Percentiles rank a stretch among this genome's conserved stretches.
Evolutionary conservation across 2,113 vertebrate species (phyloP).

Genomic region (Melanerpes aurifrons): DNA sequence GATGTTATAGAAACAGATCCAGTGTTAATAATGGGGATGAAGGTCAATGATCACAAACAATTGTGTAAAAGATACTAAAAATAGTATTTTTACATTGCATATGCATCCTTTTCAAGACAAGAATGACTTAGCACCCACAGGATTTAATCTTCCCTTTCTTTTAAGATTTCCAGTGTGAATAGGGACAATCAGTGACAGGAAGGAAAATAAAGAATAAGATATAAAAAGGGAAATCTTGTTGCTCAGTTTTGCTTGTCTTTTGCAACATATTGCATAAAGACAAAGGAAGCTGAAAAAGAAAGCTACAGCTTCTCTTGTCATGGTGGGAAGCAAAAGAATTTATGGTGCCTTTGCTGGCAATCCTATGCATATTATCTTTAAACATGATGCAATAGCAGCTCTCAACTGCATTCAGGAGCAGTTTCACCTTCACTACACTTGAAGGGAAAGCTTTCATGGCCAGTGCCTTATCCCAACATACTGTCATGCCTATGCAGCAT

Average conservation of each 20-base stretch:
- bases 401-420: no score
- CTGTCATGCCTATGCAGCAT: no score
- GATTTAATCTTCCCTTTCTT: background rate
- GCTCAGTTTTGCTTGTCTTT: background rate
- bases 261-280: background rate
- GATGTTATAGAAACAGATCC: background rate
- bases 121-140: background rate
- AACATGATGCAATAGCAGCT: background rate
- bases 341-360: background rate
- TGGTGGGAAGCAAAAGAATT: background rate
- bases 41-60: background rate
- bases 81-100: background rate
- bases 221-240: background rate
- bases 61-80: background rate
- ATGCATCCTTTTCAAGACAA: background rate
- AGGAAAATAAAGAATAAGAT: background rate
- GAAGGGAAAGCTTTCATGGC: no score
- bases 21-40: background rate
- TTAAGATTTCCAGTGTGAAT: background rate
- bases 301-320: accelerated
- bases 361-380: accelerated
- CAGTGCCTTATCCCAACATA: no score
- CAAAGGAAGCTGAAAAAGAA: background rate
- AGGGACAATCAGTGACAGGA: background rate
- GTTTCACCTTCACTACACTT: no score